phyloP scores from a whole-genome alignment of 2,113 vertebrate genomes.

The Meleagris gallopavo region DNA sequence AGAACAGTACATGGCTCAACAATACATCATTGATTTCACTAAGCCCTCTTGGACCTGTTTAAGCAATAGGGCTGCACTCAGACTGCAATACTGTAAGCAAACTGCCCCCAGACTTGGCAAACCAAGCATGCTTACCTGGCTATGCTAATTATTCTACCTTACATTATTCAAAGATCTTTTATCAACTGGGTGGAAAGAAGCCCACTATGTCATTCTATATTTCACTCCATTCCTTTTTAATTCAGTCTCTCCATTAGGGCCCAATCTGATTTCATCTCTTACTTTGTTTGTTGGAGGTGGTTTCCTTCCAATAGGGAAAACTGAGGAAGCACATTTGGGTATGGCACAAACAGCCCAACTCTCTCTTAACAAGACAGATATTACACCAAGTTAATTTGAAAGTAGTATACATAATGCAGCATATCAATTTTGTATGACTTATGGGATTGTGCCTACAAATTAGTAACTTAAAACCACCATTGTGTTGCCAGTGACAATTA shows the following conservation, averaged over 20 bases:
- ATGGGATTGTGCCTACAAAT: conserved; percentile 5
- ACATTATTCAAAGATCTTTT: not conserved
- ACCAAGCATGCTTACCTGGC: not conserved
- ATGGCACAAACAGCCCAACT: not conserved
- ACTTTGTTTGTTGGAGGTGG: not conserved
- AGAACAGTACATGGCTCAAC: not conserved
- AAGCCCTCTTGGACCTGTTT: not conserved
- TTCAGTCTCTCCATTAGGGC: not conserved
- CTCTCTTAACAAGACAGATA: conserved; percentile 39
- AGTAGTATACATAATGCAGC: conserved; percentile 18
- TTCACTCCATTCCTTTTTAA: conserved; percentile 13
- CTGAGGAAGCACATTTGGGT: not conserved
- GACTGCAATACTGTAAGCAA: not conserved
- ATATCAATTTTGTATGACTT: not conserved
- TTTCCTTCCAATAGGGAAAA: not conserved
- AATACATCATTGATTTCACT: not conserved
- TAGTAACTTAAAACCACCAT: not conserved
- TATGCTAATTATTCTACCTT: not conserved
- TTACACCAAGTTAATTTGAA: conserved; percentile 37
- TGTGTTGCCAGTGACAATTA: conserved; percentile 23
- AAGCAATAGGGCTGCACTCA: not conserved
- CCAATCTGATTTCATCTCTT: not conserved
- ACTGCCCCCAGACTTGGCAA: not conserved
- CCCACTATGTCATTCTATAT: not conserved
- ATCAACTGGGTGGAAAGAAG: not conserved